Percentiles rank a stretch among this genome's conserved stretches.
phyloP scores from a whole-genome alignment of 2,797 vertebrate species.

The Scolopax rusticola region DNA sequence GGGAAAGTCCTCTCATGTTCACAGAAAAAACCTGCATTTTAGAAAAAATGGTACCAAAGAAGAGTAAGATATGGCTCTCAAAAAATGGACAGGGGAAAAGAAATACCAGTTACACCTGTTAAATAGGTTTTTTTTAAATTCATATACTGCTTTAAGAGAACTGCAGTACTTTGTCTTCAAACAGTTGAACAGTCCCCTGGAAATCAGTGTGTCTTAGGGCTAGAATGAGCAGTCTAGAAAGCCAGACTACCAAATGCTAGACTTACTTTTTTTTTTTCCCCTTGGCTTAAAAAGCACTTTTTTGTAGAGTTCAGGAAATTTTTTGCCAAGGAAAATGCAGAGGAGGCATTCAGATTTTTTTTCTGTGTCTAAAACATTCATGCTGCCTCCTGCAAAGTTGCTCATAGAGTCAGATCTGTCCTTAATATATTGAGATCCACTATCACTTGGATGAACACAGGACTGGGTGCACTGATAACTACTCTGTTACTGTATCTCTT shows the following conservation, averaged over 20 bases:
- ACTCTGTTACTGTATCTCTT: not conserved
- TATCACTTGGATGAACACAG: not conserved
- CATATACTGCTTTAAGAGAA: not conserved
- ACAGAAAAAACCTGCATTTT: not conserved
- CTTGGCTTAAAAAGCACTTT: not conserved
- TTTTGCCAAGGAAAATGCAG: not conserved
- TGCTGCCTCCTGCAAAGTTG: not conserved
- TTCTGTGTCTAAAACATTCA: not conserved
- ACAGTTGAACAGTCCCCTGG: not conserved
- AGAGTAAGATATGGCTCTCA: not conserved
- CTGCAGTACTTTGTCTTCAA: not conserved
- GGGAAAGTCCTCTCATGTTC: not conserved
- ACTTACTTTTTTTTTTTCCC: not conserved
- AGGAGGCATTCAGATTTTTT: not conserved
- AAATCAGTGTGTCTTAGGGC: not conserved
- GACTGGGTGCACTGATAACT: not conserved
- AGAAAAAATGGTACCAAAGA: not conserved
- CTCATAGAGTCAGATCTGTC: not conserved
- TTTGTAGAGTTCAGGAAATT: not conserved
- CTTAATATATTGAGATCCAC: accelerated
- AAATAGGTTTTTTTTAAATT: not conserved
- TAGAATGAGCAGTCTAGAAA: not conserved
- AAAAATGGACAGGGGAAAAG: not conserved
- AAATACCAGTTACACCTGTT: not conserved
- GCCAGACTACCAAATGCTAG: not conserved